Evolutionary conservation across 2,113 vertebrate genomes (phyloP).

Genomic region (Parus major): DNA sequence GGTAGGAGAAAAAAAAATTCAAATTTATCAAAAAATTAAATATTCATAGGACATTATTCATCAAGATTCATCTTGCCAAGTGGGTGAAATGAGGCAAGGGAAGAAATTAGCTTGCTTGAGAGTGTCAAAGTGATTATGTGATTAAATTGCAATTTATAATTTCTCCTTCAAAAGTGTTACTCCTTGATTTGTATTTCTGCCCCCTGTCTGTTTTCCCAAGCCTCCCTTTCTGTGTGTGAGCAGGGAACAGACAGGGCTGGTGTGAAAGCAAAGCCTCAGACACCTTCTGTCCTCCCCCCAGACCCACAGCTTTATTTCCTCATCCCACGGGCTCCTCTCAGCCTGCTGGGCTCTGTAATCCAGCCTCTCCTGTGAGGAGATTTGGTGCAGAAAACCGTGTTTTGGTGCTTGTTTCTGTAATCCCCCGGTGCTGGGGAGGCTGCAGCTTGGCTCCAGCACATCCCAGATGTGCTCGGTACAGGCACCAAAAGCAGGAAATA

Average conservation of each 20-base stretch:
- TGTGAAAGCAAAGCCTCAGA: not conserved
- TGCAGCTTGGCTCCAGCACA: not conserved
- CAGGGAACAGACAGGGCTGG: not conserved
- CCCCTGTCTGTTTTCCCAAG: not conserved
- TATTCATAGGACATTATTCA: conserved; percentile 85
- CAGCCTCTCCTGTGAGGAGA: not conserved
- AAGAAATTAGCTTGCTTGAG: conserved; percentile 86
- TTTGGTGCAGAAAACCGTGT: not conserved
- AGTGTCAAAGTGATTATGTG: conserved; percentile 87
- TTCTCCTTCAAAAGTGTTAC: conserved; percentile 78
- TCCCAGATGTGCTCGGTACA: not conserved
- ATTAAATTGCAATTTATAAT: conserved; percentile 87
- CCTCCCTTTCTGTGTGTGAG: not conserved
- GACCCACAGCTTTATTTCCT: not conserved
- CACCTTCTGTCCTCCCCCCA: not conserved
- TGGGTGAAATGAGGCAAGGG: conserved; percentile 84
- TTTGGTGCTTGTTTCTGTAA: not conserved
- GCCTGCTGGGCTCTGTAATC: rapidly evolving
- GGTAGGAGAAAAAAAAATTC: conserved; percentile 67
- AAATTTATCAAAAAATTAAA: conserved; percentile 82
- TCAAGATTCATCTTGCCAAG: conserved; percentile 84
- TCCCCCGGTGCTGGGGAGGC: not conserved
- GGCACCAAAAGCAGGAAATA: not conserved
- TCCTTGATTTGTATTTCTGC: conserved; percentile 77
- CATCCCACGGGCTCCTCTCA: rapidly evolving